Evolutionary conservation across 2,797 vertebrate genomes (phyloP).

Genomic region (Cyclopterus lumpus): DNA sequence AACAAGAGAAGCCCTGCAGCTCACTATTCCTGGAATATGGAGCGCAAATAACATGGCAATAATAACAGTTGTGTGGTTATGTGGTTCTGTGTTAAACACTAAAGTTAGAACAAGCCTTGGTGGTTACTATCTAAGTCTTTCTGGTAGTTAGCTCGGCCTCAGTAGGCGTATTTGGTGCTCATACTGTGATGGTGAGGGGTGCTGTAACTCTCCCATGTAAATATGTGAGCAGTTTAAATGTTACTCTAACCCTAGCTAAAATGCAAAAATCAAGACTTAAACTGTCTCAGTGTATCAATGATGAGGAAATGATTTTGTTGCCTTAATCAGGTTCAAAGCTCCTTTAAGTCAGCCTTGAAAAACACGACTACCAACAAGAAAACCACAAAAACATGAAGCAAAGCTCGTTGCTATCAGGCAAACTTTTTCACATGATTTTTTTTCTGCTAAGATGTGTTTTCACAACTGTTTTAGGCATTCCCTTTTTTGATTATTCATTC

Average conservation of each 20-base stretch:
- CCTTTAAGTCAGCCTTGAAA: neutral
- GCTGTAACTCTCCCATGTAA: neutral
- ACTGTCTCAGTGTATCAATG: neutral
- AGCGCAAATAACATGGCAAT: neutral
- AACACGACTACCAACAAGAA: neutral
- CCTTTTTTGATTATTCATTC: neutral
- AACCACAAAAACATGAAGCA: neutral
- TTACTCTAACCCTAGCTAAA: neutral
- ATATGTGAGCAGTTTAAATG: neutral
- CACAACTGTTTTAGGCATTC: neutral
- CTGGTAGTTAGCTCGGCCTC: neutral
- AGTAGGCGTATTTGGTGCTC: neutral
- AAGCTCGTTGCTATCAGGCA: neutral
- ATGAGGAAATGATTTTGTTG: neutral
- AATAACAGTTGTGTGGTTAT: neutral
- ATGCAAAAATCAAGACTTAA: neutral
- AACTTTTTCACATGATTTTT: neutral
- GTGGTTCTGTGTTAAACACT: neutral
- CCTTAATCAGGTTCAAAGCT: neutral
- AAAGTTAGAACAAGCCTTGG: neutral
- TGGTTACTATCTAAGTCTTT: neutral
- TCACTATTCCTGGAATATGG: neutral
- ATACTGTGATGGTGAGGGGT: neutral
- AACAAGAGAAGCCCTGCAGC: slow-evolving; percentile 6
- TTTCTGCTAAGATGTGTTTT: neutral